Base-by-base conservation (phyloP, 2,797 vertebrate genomes). In the Strix occidentalis region DNA sequence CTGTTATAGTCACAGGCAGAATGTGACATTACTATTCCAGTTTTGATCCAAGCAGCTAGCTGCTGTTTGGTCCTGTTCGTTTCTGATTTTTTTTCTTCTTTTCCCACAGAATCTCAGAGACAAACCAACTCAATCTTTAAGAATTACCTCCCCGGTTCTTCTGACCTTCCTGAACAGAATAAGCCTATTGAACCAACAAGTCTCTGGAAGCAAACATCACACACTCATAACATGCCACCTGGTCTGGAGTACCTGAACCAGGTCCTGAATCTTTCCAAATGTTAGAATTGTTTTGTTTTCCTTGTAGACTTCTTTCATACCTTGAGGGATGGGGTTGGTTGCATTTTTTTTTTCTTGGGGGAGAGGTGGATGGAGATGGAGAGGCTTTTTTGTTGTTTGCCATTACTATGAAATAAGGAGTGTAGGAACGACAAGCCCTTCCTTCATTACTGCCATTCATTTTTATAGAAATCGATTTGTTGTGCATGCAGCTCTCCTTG, bases 181-280 rank as follows among this genome's bases (percentile, higher is more conserved):
- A 87, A 50, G 2, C n/a, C 53, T 14, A 19, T 41, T 74, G 96
- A 97, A 39, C 58, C 85, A 58, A 61, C 85, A 21, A 58, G 21
- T 24, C 53, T 89, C 56, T 96, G 93, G 94, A 97, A 93, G 68
- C 90, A 96, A 93, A 65, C 89, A 94, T 92, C 93, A 90, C 83
- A 81, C 3, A 93, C 98, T 78, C 97, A 96, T 43, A 98, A 96
- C 83, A 98, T 98, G 72, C 99, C 99, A 48, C 98, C 99, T 21
- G 99, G 99, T 58, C 90, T 99, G 86, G 99, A 99, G 70, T 99
- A 99, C 94, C 98, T 99, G 82, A 99, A 97, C 56, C 98, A 99
- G 98, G 99, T 99, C 63, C 96, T 93, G 94, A 84, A 57, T 66
- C 19, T 94, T 91, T 96, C 50, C 28, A 71, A 93, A 77, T 74